These are phyloP conservation scores for Melieria crassipennis DNA, from an alignment of 2,888 invertebrate species.

Conservation along the genomic window DNA sequence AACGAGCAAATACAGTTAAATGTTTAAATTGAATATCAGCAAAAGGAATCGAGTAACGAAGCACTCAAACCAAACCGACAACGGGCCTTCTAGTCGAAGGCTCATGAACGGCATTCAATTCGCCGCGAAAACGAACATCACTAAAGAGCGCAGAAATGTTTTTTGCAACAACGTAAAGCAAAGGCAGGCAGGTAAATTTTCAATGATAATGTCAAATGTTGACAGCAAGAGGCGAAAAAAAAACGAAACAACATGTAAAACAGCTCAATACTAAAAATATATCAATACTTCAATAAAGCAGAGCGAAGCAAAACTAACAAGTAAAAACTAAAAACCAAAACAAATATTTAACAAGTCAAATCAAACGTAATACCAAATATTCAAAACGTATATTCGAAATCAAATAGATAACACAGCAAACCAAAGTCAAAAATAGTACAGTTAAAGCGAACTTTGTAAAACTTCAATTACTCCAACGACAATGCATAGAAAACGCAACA, in stretches of 20 bases:
- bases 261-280: constrained; percentile 25
- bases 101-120: too few species aligned
- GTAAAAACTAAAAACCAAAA: constrained; percentile 32
- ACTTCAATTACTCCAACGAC: constrained; percentile 20
- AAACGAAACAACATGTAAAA: too few species aligned
- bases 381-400: constrained; percentile 35
- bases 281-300: constrained; percentile 13
- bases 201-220: constrained; percentile 6
- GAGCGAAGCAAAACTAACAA: constrained; percentile 27
- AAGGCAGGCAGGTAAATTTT: neutral
- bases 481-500: constrained; percentile 28
- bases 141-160: too few species aligned
- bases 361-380: constrained; percentile 46
- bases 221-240: neutral
- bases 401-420: neutral
- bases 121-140: too few species aligned
- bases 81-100: constrained; percentile 38
- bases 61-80: constrained; percentile 30
- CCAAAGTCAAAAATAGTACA: constrained; percentile 32
- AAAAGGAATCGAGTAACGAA: constrained; percentile 28
- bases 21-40: neutral
- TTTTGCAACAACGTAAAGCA: constrained; percentile 11
- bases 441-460: neutral
- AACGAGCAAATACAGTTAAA: constrained; percentile 24
- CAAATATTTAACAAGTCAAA: constrained; percentile 40